Evolutionary conservation across 1,140 invertebrate species (phyloP).

Genomic region (Diorhabda carinulata): DNA sequence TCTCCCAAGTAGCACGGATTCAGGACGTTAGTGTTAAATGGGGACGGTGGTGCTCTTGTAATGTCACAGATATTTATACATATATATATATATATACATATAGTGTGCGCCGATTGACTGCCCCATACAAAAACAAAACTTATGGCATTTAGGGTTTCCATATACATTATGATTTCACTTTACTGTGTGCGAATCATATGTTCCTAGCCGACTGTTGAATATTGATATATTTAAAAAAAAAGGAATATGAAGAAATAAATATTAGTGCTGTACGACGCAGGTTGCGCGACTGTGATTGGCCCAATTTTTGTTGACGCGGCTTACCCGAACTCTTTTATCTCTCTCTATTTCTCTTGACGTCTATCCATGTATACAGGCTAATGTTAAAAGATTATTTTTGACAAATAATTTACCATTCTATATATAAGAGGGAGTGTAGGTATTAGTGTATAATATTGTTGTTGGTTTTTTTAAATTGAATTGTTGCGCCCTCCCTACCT

Average conservation of each 20-base stretch:
- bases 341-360: constrained; percentile 20
- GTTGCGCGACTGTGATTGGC: constrained; percentile 21
- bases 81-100: background rate
- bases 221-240: constrained; percentile 19
- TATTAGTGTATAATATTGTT: constrained; percentile 42
- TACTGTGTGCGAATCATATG: constrained; percentile 42
- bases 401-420: constrained; percentile 46
- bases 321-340: constrained; percentile 8
- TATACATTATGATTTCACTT: constrained; percentile 37
- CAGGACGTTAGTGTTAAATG: background rate
- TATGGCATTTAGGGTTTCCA: constrained; percentile 37
- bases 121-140: constrained; percentile 8
- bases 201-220: constrained; percentile 37
- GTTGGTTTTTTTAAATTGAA: constrained; percentile 40
- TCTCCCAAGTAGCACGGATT: constrained; percentile 38
- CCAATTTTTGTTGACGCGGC: constrained; percentile 23
- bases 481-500: constrained; percentile 31
- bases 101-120: constrained; percentile 11
- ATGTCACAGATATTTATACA: constrained; percentile 7
- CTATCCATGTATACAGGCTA: constrained; percentile 43
- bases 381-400: constrained; percentile 45
- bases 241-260: constrained; percentile 26
- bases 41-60: background rate
- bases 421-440: constrained; percentile 45
- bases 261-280: constrained; percentile 36